Evolutionary conservation across 2,113 vertebrate genomes (phyloP), one percentile per base, ranked within the genome.

Genomic region (Elephantulus edwardii): DNA sequence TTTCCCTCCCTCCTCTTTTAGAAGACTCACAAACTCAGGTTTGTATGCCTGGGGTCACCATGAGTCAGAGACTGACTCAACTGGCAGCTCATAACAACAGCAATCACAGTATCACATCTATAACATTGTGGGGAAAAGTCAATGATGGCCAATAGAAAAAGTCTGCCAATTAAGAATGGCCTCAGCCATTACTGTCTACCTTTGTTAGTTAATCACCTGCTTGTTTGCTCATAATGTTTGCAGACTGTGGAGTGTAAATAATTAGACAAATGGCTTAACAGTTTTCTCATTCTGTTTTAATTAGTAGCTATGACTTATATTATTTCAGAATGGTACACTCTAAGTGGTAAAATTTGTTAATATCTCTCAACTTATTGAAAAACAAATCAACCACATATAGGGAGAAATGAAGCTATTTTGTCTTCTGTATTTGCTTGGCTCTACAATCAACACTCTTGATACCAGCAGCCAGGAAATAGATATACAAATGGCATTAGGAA

Each of bases 141-240:
- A 26, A 81, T 72, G 14, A 26, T 85, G 38, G 9, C 46, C 12
- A 54, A 66, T 12, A 71, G 35, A 52, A 91, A 79, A 88, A 76
- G 8, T 76, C 54, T 72, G 33, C 38, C 8, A 1, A 70, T 26
- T 28, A 26, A 40, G 62, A 72, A 46, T 38, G 56, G 33, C 33
- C 58, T 75, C n/a, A 50, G 58, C 26, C 64, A 30, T 76, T 19
- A 52, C 44, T 66, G 35, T 46, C 88, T 66, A 48, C 19, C 71
- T 89, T 46, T 93, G n/a, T 87, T 84, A 74, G 44, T 52, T n/a
- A 68, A 71, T 35, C 58, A 75, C 77, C n/a, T 60, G 38, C 70
- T 54, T 75, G 42, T 76, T 78, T 75, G 42, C 33, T 83, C 6
- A 46, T 70, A 40, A 44, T 42, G 79, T 12, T 24, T 91, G 38